phyloP scores from a whole-genome alignment of 2,113 vertebrate species.

The Lethenteron reissneri region DNA sequence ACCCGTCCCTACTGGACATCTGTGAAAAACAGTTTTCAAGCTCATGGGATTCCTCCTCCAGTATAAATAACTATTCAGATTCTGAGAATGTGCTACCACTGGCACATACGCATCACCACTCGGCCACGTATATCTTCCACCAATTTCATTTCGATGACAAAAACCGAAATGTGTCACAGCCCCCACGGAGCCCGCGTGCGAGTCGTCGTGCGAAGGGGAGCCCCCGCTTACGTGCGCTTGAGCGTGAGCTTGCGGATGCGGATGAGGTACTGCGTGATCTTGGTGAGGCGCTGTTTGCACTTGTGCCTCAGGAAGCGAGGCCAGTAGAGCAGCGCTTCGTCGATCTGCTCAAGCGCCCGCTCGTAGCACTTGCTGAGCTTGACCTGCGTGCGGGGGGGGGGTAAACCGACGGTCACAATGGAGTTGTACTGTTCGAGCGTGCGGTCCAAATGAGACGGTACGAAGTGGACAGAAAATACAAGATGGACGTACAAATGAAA shows the following conservation, averaged over 20 bases:
- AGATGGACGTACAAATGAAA: not conserved
- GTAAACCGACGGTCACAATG: no score
- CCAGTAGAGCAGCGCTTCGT: constrained; percentile 84
- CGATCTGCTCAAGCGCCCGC: constrained; percentile 75
- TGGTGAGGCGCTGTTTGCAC: constrained; percentile 88
- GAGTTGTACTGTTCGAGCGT: not conserved
- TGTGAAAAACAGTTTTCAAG: no score
- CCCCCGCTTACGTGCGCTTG: constrained; percentile 40
- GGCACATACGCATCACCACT: no score
- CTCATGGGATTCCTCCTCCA: no score
- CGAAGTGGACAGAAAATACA: not conserved
- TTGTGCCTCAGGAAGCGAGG: constrained; percentile 71
- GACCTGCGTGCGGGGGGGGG: constrained; percentile 26
- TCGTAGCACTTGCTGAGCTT: constrained; percentile 82
- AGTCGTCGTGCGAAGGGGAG: no score
- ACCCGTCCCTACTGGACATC: no score
- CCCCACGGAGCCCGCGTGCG: no score
- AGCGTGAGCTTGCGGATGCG: constrained; percentile 82
- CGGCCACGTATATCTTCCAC: no score
- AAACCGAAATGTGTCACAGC: no score
- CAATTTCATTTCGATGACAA: no score
- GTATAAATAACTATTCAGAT: no score
- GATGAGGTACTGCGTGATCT: constrained; percentile 93
- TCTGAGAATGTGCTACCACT: no score
- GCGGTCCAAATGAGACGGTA: not conserved